These are phyloP conservation scores for Phaethornis superciliosus DNA, from an alignment of 2,113 vertebrate species.

Conservation along the genomic window DNA sequence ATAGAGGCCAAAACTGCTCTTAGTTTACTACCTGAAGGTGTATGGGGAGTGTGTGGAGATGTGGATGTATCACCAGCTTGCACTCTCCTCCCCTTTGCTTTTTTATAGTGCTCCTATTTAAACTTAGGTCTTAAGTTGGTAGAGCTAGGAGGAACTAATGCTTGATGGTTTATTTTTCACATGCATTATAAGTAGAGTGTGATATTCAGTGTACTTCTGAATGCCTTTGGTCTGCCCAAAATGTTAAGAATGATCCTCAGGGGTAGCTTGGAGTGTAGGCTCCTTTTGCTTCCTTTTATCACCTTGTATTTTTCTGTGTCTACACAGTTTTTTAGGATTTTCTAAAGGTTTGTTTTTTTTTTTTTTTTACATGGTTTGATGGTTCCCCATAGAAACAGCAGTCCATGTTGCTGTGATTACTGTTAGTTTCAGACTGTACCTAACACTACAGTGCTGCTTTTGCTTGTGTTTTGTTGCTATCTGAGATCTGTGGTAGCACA, in stretches of 20 bases:
- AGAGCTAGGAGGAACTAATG: not conserved
- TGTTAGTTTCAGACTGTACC: not conserved
- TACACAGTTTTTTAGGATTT: not conserved
- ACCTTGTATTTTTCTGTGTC: not conserved
- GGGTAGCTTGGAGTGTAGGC: not conserved
- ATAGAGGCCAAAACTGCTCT: not conserved
- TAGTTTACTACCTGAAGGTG: not conserved
- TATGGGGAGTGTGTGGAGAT: not conserved
- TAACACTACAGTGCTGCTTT: not conserved
- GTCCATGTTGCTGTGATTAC: not conserved
- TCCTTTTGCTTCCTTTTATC: not conserved
- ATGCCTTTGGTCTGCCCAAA: not conserved
- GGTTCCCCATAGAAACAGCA: not conserved
- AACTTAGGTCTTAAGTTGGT: not conserved
- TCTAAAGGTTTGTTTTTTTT: no score
- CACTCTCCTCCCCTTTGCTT: not conserved
- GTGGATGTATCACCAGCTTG: not conserved
- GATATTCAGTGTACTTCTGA: not conserved
- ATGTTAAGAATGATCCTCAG: not conserved
- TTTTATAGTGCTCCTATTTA: not conserved
- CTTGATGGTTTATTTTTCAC: not conserved
- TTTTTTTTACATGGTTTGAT: no score
- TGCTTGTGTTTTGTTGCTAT: not conserved
- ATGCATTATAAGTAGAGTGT: rapidly evolving
- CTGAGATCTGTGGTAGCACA: not conserved